Base-by-base conservation (phyloP, 2,113 vertebrate genomes). In the Oreotrochilus melanogaster region DNA sequence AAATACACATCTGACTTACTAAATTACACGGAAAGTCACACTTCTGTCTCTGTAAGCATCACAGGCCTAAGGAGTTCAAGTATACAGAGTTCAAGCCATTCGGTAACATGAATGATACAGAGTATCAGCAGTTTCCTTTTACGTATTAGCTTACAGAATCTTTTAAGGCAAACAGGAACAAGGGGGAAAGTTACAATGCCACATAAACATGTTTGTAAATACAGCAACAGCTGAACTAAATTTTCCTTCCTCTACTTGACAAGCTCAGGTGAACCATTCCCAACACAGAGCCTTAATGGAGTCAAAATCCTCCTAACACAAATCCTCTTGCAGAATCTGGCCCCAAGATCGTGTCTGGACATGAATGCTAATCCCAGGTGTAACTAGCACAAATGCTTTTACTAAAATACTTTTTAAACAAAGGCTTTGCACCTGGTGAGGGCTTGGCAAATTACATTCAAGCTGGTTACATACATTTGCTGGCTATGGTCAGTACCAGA, bases 361-460 rank as follows among this genome's bases (percentile, higher is more conserved):
- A 93, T 2, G 94, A 88, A 45, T 11, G 37, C 53, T 87, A 94
- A 93, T 88, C 85, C 78, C 92, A 95, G 89, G 85, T 95, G 74
- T 67, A 96, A 75, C 78, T 50, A 75, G 73, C 30, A 60, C 39
- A n/a, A 11, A 66, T 19, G 21, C 54, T 96, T 93, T 73, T 42
- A 78, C 53, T 60, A 90, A 81, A 21, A 86, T 2, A 80, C 25
- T 47, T 73, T 50, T 78, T 58, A 86, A 88, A 78, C 69, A 90
- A 87, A 86, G 86, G 42, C 43, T 90, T 84, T 43, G 54, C 90
- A 94, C 72, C 67, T 93, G 79, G 90, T 50, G 14, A 35, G 16
- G 82, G 75, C 64, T 94, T 73, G 64, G 78, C 78, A 86, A 71
- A 78, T 54, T 48, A 83, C 2, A 3, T 64, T 90, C 28, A 57